Percentiles rank a stretch among this genome's conserved stretches.
phyloP scores from a whole-genome alignment of 2,888 invertebrate genomes.

The Oithona nana region DNA sequence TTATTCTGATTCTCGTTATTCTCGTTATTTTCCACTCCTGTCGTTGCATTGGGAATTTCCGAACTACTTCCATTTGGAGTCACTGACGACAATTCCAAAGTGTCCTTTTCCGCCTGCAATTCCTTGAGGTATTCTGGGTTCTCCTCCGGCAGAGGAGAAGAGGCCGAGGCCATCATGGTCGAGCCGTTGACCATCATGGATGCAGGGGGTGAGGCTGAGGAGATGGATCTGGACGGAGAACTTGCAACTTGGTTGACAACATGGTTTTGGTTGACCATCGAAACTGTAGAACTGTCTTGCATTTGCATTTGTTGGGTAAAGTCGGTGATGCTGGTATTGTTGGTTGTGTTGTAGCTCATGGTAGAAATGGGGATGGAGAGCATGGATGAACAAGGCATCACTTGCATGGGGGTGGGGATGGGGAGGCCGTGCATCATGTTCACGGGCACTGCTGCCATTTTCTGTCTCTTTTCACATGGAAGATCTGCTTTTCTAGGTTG shows the following conservation, averaged over 20 bases:
- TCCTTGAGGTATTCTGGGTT: slow-evolving; percentile 2
- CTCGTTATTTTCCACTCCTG: neutral
- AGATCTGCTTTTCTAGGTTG: no score
- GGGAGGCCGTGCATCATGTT: neutral
- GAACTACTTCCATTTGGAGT: neutral
- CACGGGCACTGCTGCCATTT: neutral
- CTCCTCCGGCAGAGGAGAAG: neutral
- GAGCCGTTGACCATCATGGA: neutral
- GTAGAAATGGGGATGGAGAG: neutral
- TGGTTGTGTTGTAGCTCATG: neutral
- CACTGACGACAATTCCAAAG: neutral
- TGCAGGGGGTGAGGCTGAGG: neutral
- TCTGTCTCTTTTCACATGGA: no score
- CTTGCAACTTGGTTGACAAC: neutral
- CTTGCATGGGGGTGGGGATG: no score
- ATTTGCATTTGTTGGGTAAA: neutral
- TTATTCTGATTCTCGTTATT: neutral
- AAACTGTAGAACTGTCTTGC: no score
- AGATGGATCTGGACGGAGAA: neutral
- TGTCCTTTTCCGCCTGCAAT: neutral
- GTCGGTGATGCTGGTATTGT: neutral
- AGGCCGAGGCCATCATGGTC: neutral
- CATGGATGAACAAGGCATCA: neutral
- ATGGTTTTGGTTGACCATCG: no score
- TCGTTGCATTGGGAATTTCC: neutral